Evolutionary conservation across 2,113 vertebrate genomes (phyloP), one percentile per base, ranked within the genome.

Genomic region (Silurus glanis): DNA sequence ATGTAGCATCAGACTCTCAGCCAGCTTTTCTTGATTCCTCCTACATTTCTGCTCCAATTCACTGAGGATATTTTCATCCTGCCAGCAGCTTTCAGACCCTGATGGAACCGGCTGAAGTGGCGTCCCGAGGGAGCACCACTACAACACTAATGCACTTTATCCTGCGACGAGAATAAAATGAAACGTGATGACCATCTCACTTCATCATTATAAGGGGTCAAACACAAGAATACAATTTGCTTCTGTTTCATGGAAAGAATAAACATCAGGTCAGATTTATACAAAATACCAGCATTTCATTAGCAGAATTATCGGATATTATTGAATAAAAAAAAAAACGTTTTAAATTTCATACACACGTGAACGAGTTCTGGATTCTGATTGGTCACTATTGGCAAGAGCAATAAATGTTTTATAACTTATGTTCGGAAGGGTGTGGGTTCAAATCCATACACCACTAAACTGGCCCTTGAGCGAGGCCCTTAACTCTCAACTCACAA

Each of bases 101-200:
- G 75, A 78, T 78, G 55, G 75, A 78, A 78, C 51, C 1, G 53
- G 75, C 75, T 78, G 75, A 78, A 78, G 75, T 56, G 53, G 12
- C 9, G 75, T 13, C 53, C n/a, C 75, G 6, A n/a, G 75, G n/a
- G 75, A 78, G 12, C 12, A 1, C 7, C 25, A 56, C 75, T 4
- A 78, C 75, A 78, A 56, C 74, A 76, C 75, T 78, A 78, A 78
- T 78, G 51, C 75, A 78, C 75, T 78, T 56, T 78, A 78, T 78
- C n/a, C n/a, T 56, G 28, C 75, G 9, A 9, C 51, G 1, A 56
- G 75, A 78, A 56, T 28, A n/a, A 78, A 78, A 78, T 78, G 75
- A 78, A 78, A 78, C 17, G 75, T 5, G 14, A 78, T 78, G 75
- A 78, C 51, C 75, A 28, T 55, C 55, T 78, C 51, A 56, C 53